Evolutionary conservation across 2,113 vertebrate species (phyloP).

Genomic region (Eptesicus fuscus): DNA sequence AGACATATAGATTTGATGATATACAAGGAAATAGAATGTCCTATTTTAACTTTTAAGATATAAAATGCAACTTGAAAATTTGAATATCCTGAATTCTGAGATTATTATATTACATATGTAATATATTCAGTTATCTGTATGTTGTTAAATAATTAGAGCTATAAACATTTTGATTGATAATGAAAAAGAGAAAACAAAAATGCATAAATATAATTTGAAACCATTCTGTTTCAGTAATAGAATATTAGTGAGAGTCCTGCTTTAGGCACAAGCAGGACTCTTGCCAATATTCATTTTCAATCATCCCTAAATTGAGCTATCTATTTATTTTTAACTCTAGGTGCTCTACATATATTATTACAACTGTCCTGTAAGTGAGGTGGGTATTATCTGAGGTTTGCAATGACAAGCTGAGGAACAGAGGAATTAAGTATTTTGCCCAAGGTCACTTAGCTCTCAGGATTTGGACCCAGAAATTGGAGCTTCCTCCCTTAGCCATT

Average conservation of each 20-base stretch:
- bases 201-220: not conserved
- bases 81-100: not conserved
- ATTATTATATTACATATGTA: not conserved
- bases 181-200: not conserved
- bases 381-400: not conserved
- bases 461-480: not conserved
- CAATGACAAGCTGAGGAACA: not conserved
- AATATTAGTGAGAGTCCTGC: not conserved
- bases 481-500: not conserved
- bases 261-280: not conserved
- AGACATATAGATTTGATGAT: not conserved
- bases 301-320: conserved; percentile 15
- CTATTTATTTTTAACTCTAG: not conserved
- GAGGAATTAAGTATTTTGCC: not conserved
- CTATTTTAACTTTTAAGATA: not conserved
- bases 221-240: not conserved
- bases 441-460: not conserved
- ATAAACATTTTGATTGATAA: not conserved
- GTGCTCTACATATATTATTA: not conserved
- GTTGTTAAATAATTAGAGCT: not conserved
- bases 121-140: not conserved
- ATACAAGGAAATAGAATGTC: not conserved
- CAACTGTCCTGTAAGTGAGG: not conserved
- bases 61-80: not conserved
- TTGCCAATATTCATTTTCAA: not conserved